Percentiles rank a stretch among this genome's conserved stretches.
These are phyloP conservation scores for Triplophysa dalaica DNA, from an alignment of 2,113 vertebrate genomes.

Conservation along the genomic window DNA sequence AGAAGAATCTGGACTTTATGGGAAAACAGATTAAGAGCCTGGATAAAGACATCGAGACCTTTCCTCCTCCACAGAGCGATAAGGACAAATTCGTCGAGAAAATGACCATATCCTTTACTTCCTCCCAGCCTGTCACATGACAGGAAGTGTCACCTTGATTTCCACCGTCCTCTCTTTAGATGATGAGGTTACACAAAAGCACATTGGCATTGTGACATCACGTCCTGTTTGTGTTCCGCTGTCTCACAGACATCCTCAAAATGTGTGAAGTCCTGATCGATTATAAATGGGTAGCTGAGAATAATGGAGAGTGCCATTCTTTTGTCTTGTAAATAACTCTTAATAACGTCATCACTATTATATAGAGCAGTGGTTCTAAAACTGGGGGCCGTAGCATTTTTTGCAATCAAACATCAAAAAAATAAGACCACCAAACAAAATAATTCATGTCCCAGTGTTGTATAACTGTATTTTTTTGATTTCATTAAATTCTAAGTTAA, in stretches of 20 bases:
- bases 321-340: too few relatives aligned
- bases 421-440: too few relatives aligned
- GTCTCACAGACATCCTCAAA: not conserved
- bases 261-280: too few relatives aligned
- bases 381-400: too few relatives aligned
- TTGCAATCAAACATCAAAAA: too few relatives aligned
- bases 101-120: conserved; percentile 80
- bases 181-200: not conserved
- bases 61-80: conserved; percentile 77
- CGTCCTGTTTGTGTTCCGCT: conserved; percentile 22
- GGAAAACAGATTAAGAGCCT: conserved; percentile 76
- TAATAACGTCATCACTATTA: too few relatives aligned
- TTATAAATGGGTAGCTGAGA: too few relatives aligned
- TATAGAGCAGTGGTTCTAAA: too few relatives aligned
- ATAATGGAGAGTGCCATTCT: too few relatives aligned
- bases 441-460: too few relatives aligned
- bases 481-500: too few relatives aligned
- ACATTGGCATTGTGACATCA: conserved; percentile 1
- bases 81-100: conserved; percentile 81
- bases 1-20: conserved; percentile 84
- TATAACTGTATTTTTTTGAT: too few relatives aligned
- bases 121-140: not conserved
- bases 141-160: not conserved
- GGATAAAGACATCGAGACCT: conserved; percentile 77
- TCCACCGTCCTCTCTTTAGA: not conserved